These are phyloP conservation scores for Mobula birostris DNA, from an alignment of 2,113 vertebrate genomes.

Conservation along the genomic window DNA sequence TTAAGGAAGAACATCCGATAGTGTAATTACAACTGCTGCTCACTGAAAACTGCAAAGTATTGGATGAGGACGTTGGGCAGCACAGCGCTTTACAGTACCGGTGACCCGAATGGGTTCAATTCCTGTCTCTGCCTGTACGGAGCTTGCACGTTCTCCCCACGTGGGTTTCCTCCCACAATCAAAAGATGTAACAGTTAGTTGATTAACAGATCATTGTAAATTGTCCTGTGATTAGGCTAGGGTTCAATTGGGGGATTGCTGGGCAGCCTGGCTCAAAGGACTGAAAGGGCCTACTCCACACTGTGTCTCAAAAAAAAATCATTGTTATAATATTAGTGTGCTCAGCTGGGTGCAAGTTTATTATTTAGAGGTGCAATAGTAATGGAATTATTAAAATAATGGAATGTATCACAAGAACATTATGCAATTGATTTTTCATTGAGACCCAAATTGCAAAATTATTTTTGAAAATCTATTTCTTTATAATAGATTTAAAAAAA, in stretches of 20 bases:
- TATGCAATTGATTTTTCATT: background rate
- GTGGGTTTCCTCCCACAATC: no score
- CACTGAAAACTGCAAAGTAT: background rate
- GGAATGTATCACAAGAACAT: background rate
- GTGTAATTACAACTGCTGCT: background rate
- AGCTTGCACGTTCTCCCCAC: no score
- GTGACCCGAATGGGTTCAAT: no score
- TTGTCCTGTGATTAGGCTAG: no score
- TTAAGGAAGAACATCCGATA: background rate
- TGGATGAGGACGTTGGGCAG: background rate
- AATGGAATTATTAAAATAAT: background rate
- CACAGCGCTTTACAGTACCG: no score
- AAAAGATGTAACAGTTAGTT: no score
- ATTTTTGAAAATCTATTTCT: background rate
- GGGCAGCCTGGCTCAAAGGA: no score
- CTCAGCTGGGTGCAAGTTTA: background rate
- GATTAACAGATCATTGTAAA: no score
- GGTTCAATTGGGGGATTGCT: no score
- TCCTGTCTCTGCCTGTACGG: no score
- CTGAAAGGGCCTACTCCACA: no score
- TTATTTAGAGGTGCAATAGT: background rate
- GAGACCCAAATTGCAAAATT: background rate
- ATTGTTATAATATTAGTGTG: background rate
- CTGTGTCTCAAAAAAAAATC: no score
- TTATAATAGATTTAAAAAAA: background rate